Conservation (phyloP, 2,113 vertebrate genomes). For the Copsychus sechellarum region DNA sequence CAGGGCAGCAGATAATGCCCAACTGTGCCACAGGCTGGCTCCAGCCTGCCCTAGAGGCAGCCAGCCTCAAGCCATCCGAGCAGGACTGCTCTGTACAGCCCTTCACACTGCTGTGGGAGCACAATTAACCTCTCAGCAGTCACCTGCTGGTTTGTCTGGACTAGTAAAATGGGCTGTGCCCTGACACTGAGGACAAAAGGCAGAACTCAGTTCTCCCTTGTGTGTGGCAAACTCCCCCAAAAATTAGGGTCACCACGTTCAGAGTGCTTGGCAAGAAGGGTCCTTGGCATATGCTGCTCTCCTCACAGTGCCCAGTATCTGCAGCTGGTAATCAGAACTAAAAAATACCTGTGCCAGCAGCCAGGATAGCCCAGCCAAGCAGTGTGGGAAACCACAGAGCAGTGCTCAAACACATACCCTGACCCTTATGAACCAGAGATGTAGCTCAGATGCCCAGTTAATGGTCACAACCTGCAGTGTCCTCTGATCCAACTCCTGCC, state of each 20-base stretch:
- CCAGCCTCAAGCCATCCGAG: neutral
- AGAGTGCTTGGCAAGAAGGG: neutral
- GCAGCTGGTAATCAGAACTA: neutral
- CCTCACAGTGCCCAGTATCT: rapidly evolving
- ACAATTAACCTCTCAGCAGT: neutral
- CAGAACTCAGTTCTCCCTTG: neutral
- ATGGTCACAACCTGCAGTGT: neutral
- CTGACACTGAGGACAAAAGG: neutral
- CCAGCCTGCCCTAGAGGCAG: neutral
- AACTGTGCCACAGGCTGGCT: neutral
- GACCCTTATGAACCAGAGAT: rapidly evolving
- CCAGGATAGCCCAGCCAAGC: neutral
- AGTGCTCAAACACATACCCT: neutral
- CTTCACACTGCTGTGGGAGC: neutral
- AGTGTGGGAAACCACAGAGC: neutral
- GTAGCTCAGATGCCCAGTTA: neutral
- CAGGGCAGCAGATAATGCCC: neutral
- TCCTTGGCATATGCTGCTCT: neutral
- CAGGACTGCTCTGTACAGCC: neutral
- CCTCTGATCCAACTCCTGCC: neutral
- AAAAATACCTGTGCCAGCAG: neutral
- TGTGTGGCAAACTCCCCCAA: neutral
- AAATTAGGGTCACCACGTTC: rapidly evolving
- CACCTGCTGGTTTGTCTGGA: neutral
- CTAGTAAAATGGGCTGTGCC: neutral